Evolutionary conservation across 2,113 vertebrate species (phyloP), one percentile per base, ranked within the genome.

Genomic region (Accipiter cooperii): DNA sequence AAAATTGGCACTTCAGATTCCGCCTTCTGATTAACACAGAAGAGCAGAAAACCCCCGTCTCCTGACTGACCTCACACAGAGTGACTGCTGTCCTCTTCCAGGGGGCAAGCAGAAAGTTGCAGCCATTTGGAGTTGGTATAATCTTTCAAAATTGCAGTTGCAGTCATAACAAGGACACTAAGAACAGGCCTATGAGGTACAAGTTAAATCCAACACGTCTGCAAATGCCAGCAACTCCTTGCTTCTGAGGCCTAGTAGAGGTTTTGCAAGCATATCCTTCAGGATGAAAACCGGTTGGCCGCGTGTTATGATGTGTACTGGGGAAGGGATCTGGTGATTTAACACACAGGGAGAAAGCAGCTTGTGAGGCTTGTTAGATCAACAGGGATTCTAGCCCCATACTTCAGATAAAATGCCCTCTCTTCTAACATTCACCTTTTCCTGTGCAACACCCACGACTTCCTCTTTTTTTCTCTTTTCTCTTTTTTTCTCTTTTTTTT

Each of bases 1-100:
- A 95, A 97, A 97, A 97, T 81, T 96, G 85, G 93, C 88, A 91
- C 90, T 95, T 95, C 92, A 85, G 87, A 95, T 90, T 90, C 90
- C 93, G 90, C 87, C 81, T 97, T 97, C 94, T 97, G 98, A 97
- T 97, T 97, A 98, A 97, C 92, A 96, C 40, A 92, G 89, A 95
- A 93, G 83, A 97, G 77, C 78, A 97, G 95, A 98, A 97, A 97
- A 25, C 28, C 52, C 36, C 76, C 38, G 9, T 92, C 73, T 93
- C 57, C n/a, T 55, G 58, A n/a, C 64, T 96, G 96, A 94, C 84
- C 94, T 97, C 96, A 89, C 63, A 10, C 21, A 42, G 76, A 86
- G 93, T 25, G 71, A 75, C 79, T 78, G 33, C 28, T 77, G 58
- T 89, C 91, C 89, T 90, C 80, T 61, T 84, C 89, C 90, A 82